phyloP scores from a whole-genome alignment of 2,113 vertebrate genomes.

The Cisticola juncidis region DNA sequence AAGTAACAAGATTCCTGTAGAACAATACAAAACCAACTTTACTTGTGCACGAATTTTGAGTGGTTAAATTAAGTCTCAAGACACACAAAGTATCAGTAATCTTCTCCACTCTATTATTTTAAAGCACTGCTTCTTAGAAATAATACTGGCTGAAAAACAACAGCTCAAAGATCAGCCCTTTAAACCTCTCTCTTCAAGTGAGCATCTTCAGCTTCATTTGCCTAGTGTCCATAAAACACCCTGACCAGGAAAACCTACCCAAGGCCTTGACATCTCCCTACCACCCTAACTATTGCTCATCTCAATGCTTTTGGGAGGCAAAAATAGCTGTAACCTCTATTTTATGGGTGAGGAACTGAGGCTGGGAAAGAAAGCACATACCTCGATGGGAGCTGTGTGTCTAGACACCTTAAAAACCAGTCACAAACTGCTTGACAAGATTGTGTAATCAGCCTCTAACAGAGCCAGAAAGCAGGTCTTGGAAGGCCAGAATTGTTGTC shows the following conservation, averaged over 20 bases:
- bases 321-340: background rate
- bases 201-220: background rate
- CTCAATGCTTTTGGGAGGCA: background rate
- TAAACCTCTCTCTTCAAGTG: background rate
- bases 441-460: background rate
- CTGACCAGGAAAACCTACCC: background rate
- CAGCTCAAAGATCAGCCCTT: background rate
- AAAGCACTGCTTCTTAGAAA: background rate
- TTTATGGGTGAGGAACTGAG: background rate
- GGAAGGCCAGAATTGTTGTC: background rate
- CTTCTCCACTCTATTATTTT: background rate
- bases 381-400: background rate
- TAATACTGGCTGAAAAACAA: background rate
- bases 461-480: background rate
- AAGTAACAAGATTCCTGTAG: slow-evolving; percentile 61
- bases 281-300: background rate
- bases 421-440: background rate
- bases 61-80: background rate
- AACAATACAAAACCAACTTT: background rate
- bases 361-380: background rate
- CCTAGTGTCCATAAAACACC: background rate
- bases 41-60: background rate
- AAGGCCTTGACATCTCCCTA: background rate
- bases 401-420: background rate
- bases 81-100: background rate